Conservation (phyloP, 53 echinoderm and acorn worm species). For the Zoroaster sp. region DNA sequence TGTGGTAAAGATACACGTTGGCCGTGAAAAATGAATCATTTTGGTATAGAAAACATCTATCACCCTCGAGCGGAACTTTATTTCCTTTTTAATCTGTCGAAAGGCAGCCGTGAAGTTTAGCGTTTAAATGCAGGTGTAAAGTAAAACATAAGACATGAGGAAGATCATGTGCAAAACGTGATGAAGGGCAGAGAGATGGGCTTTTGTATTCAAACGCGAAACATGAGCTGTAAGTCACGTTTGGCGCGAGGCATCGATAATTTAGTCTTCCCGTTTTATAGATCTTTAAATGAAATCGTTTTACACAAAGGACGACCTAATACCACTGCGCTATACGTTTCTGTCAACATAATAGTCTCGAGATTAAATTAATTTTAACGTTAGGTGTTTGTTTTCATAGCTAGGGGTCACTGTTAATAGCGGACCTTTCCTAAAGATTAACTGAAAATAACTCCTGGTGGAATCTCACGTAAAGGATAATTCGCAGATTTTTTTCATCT, state of each 20-base stretch:
- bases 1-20: background rate
- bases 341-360: background rate
- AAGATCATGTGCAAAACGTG: background rate
- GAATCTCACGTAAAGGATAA: background rate
- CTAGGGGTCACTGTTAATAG: background rate
- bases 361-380: conserved; percentile 16
- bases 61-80: background rate
- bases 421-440: background rate
- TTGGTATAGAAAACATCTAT: background rate
- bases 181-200: background rate
- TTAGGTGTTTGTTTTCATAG: conserved; percentile 29
- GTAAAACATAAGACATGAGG: background rate
- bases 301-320: background rate
- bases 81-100: background rate
- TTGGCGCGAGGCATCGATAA: background rate
- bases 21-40: background rate
- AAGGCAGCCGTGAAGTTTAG: background rate
- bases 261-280: background rate
- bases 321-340: background rate
- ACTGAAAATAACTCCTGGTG: background rate
- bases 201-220: background rate
- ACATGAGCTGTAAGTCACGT: conserved; percentile 1
- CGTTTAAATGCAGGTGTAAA: background rate
- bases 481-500: background rate
- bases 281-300: background rate